Evolutionary conservation across 1,140 invertebrate species (phyloP), one percentile per base, ranked within the genome.

Genomic region (Caerostris extrusa): DNA sequence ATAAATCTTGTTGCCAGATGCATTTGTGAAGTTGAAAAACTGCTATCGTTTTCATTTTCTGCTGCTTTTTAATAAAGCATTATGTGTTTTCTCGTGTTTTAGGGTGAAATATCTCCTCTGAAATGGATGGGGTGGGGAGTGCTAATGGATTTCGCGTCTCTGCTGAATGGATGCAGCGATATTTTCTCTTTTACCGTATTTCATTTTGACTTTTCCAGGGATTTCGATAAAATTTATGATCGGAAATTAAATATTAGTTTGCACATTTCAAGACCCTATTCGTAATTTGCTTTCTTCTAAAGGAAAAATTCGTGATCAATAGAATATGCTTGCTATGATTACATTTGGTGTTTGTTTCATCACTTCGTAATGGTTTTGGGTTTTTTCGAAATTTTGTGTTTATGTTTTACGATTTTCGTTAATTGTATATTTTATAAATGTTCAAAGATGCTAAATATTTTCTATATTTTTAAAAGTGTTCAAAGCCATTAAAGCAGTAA

Each of bases 11-110:
- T 50, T 77, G 71, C 71, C 71, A 77, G 71, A 77, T 77, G 71
- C 71, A 77, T 77, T 77, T 10, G 71, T 4, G 34, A 77, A 77
- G 71, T 77, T 77, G 71, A 77, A 77, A n/a, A 77, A 77, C 71
- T 77, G 71, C 71, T 77, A 77, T 77, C 71, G 71, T 77, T 77
- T 77, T 77, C 71, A 77, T 77, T 77, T 77, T 77, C 34, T 77
- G 34, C 8, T 77, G 71, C 71, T 77, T 77, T 77, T 77, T 77
- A 77, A 77, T 77, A 77, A 77, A 77, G 34, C 71, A 77, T 77
- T 77, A 77, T 53, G 71, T 12, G 71, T 34, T 77, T 8, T 34
- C 69, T n/a, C 69, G 34, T 77, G 69, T 77, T 77, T 77, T 77
- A 53, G 19, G 69, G 71, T 12, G 71, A 14, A 53, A 77, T 77